phyloP scores from a whole-genome alignment of 2,797 vertebrate species.

The Triplophysa bombifrons region DNA sequence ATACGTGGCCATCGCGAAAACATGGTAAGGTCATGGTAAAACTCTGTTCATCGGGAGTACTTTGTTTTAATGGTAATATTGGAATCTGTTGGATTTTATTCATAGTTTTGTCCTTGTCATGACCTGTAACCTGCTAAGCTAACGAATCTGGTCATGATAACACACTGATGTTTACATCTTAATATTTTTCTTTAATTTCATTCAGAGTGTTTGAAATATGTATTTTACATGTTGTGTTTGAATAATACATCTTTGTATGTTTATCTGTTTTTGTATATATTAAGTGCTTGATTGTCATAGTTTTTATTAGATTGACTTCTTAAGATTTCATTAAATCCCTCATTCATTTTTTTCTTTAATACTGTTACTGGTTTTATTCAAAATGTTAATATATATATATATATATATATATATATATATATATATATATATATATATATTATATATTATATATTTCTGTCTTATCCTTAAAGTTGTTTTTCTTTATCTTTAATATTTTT shows the following conservation, averaged over 20 bases:
- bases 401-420: too few relatives aligned
- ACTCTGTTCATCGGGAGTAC: rapidly evolving
- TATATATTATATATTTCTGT: too few relatives aligned
- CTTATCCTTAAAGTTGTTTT: too few relatives aligned
- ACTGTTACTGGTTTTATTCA: too few relatives aligned
- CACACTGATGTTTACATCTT: too few relatives aligned
- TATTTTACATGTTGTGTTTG: background rate
- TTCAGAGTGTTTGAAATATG: background rate
- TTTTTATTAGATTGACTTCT: background rate
- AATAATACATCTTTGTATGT: background rate
- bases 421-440: too few relatives aligned
- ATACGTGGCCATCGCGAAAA: constrained; percentile 68
- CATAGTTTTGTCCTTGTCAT: constrained; percentile 44
- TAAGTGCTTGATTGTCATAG: too few relatives aligned
- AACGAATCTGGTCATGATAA: constrained; percentile 13
- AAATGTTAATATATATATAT: too few relatives aligned
- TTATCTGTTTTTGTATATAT: background rate
- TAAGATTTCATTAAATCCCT: too few relatives aligned
- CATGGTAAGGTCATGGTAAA: constrained; percentile 67
- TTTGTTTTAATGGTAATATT: background rate
- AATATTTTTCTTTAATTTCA: background rate
- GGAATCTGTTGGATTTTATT: background rate
- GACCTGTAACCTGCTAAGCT: constrained; percentile 42
- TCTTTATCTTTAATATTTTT: too few relatives aligned
- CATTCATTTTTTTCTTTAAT: too few relatives aligned